Evolutionary conservation across 2,113 vertebrate species (phyloP).

Genomic region (Tamias sibiricus): DNA sequence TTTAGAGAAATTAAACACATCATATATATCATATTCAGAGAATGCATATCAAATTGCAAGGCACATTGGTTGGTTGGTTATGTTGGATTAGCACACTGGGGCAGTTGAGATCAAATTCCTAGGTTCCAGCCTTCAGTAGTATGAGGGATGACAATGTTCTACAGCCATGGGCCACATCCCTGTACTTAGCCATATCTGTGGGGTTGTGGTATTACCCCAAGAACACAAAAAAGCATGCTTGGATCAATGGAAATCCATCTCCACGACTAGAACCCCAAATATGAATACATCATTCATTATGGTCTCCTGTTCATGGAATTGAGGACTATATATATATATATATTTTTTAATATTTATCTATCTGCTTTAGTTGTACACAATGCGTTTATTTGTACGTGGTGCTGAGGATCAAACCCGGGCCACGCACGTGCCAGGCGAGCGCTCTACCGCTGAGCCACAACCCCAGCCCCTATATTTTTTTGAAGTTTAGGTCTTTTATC

Average conservation of each 20-base stretch:
- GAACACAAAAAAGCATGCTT: not conserved
- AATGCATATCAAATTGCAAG: not conserved
- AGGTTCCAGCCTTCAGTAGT: not conserved
- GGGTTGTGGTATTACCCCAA: not conserved
- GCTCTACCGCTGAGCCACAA: no score
- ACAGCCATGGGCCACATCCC: not conserved
- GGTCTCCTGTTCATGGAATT: not conserved
- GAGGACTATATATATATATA: not conserved
- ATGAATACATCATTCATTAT: not conserved
- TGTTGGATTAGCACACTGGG: not conserved
- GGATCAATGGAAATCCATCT: not conserved
- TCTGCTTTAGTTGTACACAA: no score
- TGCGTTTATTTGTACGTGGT: no score
- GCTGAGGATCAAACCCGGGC: no score
- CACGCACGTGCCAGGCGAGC: no score
- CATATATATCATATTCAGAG: not conserved
- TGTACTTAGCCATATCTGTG: not conserved
- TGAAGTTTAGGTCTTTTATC: not conserved
- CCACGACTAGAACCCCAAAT: not conserved
- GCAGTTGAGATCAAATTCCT: not conserved
- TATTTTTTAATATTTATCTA: no score
- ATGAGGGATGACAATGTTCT: not conserved
- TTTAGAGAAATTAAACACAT: constrained; percentile 32
- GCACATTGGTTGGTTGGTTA: not conserved
- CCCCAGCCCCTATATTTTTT: no score